phyloP scores from a whole-genome alignment of 2,888 invertebrate species.

The Pinctada fucata region DNA sequence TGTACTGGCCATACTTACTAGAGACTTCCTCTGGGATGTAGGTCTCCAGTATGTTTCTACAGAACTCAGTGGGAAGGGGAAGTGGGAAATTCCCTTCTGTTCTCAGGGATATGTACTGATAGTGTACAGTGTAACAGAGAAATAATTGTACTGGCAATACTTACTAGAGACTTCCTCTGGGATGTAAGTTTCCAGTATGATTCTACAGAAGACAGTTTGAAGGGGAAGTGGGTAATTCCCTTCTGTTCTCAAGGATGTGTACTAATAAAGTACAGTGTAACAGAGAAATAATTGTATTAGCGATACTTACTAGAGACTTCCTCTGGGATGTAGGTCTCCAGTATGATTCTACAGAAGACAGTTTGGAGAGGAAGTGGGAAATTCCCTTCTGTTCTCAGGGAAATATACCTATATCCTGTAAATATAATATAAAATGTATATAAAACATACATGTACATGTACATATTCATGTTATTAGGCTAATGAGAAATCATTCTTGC shows the following conservation, averaged over 20 bases:
- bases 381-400: constrained; percentile 97
- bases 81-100: constrained; percentile 99
- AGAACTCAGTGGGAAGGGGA: constrained; percentile 99
- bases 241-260: constrained; percentile 97
- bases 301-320: constrained; percentile 90
- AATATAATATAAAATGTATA: constrained; percentile 7
- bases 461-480: background rate
- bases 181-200: constrained; percentile 99
- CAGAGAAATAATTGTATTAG: too few species aligned
- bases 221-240: constrained; percentile 99
- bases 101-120: constrained; percentile 96
- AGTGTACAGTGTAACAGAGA: constrained; percentile 80
- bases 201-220: constrained; percentile 99
- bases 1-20: constrained; percentile 79
- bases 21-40: constrained; percentile 99
- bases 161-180: constrained; percentile 97
- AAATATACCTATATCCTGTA: constrained; percentile 95
- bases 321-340: constrained; percentile 99
- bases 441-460: background rate
- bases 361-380: constrained; percentile 99
- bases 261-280: constrained; percentile 83
- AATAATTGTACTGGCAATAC: constrained; percentile 20
- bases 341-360: constrained; percentile 98
- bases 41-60: constrained; percentile 98
- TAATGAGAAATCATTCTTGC: background rate